A percentile compares a stretch with the other conserved stretches of the same genome.
Conservation (phyloP, 2,797 vertebrate species). For the Protonibea diacanthus region DNA sequence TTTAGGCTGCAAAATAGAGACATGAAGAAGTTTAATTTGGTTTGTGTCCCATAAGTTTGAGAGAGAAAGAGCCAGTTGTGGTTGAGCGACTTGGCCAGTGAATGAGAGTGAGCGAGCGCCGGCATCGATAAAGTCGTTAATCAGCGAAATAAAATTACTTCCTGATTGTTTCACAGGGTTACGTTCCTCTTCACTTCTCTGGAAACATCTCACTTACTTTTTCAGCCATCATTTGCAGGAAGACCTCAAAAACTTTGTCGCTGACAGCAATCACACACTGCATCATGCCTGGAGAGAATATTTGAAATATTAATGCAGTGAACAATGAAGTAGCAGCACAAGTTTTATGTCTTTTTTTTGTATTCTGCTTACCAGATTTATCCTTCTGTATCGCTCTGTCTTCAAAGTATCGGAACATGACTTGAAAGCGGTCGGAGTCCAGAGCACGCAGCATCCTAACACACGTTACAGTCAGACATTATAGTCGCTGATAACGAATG, state of each 20-base stretch:
- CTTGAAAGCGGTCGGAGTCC: constrained; percentile 97
- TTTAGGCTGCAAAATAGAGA: too few species aligned
- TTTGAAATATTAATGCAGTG: not conserved
- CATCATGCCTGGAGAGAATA: constrained; percentile 92
- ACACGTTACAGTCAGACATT: too few species aligned
- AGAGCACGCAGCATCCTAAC: constrained; percentile 90
- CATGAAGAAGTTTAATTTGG: too few species aligned
- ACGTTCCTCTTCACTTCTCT: not conserved
- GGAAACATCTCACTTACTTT: constrained; percentile 84
- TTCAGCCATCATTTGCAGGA: constrained; percentile 96
- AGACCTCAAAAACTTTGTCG: constrained; percentile 98
- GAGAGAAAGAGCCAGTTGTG: too few species aligned
- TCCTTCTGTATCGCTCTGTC: constrained; percentile 99
- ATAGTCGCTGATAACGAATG: not conserved
- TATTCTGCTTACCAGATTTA: constrained; percentile 90
- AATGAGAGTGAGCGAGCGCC: too few species aligned
- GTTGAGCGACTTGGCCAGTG: too few species aligned
- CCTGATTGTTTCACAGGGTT: too few species aligned
- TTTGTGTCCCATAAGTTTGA: too few species aligned
- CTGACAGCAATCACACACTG: constrained; percentile 96
- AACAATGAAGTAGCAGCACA: not conserved
- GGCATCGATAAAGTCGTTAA: too few species aligned
- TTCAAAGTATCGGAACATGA: constrained; percentile 98
- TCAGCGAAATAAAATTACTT: too few species aligned
- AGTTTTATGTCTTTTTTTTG: not conserved